Conservation (phyloP, 2,888 invertebrate species). For the Cryptus viduatorius region DNA sequence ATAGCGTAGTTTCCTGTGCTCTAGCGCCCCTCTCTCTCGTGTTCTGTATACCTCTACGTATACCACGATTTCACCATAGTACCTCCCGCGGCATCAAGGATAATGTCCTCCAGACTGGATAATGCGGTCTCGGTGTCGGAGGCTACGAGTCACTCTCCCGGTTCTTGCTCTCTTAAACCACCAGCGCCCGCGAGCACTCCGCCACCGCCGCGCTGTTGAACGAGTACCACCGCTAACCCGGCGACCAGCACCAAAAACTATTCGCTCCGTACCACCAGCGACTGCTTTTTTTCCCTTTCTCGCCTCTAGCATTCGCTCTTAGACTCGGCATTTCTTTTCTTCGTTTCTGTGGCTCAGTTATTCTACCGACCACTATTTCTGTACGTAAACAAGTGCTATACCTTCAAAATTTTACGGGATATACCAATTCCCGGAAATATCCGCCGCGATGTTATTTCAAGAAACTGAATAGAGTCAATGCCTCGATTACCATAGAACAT, state of each 20-base stretch:
- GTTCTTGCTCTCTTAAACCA: conserved; percentile 74
- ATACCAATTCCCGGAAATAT: not conserved
- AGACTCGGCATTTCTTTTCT: conserved; percentile 14
- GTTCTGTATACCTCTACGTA: conserved; percentile 31
- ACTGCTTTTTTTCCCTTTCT: conserved; percentile 35
- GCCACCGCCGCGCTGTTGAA: conserved; percentile 44
- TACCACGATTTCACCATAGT: conserved; percentile 61
- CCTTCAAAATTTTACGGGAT: not conserved
- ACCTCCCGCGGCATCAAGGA: conserved; percentile 66
- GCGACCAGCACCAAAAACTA: conserved; percentile 72
- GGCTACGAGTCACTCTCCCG: conserved; percentile 72
- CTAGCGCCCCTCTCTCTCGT: conserved; percentile 18
- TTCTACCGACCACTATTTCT: not conserved
- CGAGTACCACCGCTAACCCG: conserved; percentile 31
- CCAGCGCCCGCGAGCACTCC: conserved; percentile 50
- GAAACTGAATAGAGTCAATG: not conserved
- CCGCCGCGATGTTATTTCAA: not conserved
- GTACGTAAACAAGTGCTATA: not conserved
- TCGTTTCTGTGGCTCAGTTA: not conserved
- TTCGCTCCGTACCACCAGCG: conserved; percentile 42
- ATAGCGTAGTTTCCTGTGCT: conserved; percentile 52
- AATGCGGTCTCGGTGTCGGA: conserved; percentile 74
- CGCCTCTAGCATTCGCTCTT: conserved; percentile 43
- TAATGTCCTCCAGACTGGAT: conserved; percentile 69
- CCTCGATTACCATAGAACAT: not conserved